These are phyloP conservation scores for Varecia variegata DNA, from an alignment of 2,797 vertebrate genomes.

Conservation along the genomic window DNA sequence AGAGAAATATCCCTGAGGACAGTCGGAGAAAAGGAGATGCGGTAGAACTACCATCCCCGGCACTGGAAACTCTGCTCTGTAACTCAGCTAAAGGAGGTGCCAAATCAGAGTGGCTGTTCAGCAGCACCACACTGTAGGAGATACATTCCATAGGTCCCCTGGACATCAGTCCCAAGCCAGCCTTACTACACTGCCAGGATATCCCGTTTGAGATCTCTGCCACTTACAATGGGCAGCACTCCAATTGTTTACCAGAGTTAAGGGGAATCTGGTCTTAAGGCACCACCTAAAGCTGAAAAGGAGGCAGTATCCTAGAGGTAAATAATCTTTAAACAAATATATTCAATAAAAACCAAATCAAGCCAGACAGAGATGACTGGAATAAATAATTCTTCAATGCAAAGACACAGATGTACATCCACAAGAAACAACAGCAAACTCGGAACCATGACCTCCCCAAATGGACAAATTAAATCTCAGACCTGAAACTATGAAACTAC, in stretches of 20 bases:
- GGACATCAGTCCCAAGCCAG: not conserved
- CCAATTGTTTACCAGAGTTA: not conserved
- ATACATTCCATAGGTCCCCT: not conserved
- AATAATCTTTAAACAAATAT: not conserved
- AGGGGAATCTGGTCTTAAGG: not conserved
- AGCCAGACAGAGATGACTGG: not conserved
- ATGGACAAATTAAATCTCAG: not conserved
- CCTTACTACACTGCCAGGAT: not conserved
- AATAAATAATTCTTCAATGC: not conserved
- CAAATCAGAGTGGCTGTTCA: not conserved
- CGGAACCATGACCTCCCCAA: not conserved
- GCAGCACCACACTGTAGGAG: not conserved
- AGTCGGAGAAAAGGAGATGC: not conserved
- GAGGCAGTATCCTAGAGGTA: not conserved
- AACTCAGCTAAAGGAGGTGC: not conserved
- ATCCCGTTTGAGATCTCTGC: not conserved
- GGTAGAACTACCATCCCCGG: not conserved
- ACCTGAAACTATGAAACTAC: not conserved
- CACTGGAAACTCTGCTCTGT: not conserved
- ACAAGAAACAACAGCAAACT: not conserved
- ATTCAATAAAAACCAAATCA: not conserved
- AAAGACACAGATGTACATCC: not conserved
- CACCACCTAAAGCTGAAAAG: not conserved
- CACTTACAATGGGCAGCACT: not conserved
- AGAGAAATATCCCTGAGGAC: not conserved